Evolutionary conservation across 2,797 vertebrate genomes (phyloP).

Genomic region (Eulemur albifrons): DNA sequence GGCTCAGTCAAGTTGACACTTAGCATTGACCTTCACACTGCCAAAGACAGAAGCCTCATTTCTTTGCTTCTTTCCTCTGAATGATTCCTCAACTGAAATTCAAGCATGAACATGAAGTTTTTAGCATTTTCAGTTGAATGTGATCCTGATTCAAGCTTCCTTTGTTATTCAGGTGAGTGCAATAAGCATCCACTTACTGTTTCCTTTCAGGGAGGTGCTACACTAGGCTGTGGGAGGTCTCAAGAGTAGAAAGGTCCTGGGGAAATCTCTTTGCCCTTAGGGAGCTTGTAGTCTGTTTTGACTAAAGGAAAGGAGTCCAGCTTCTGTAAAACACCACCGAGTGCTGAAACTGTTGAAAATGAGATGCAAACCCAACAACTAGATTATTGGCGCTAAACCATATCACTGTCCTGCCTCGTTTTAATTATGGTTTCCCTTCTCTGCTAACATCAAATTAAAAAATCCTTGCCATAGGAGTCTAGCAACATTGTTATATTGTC

Average conservation of each 20-base stretch:
- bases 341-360: background rate
- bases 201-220: background rate
- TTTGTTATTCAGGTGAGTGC: background rate
- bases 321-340: background rate
- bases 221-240: background rate
- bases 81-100: background rate
- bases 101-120: background rate
- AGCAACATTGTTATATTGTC: conserved; percentile 62
- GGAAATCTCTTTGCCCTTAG: background rate
- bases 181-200: background rate
- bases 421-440: conserved; percentile 59
- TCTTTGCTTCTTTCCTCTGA: background rate
- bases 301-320: background rate
- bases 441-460: conserved; percentile 66
- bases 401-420: conserved; percentile 24
- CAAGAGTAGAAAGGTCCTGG: background rate
- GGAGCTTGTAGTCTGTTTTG: background rate
- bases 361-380: background rate
- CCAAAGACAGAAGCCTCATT: background rate
- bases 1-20: background rate
- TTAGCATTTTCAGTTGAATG: background rate
- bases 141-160: background rate
- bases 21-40: background rate
- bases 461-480: conserved; percentile 15
- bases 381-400: conserved; percentile 5